Percentiles rank a stretch among this genome's conserved stretches.
These are phyloP conservation scores for Mobula hypostoma DNA, from an alignment of 2,113 vertebrate species.

Conservation along the genomic window DNA sequence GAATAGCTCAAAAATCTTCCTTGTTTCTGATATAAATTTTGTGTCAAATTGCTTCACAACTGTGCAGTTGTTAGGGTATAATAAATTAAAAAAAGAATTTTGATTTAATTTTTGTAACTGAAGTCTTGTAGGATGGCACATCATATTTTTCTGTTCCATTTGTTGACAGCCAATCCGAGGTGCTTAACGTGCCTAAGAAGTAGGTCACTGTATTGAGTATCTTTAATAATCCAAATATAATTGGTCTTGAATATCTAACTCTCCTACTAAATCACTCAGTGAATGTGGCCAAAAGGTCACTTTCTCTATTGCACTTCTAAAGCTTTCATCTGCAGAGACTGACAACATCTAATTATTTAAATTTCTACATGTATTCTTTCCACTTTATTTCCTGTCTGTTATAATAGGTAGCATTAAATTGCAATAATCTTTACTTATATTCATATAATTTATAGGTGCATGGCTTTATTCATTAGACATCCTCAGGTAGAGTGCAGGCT, in stretches of 20 bases:
- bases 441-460: not conserved
- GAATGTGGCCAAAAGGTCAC: not conserved
- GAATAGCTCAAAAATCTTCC: not conserved
- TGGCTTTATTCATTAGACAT: not conserved
- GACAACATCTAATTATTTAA: not conserved
- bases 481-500: not conserved
- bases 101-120: not conserved
- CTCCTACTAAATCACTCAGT: not conserved
- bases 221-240: conserved; percentile 13
- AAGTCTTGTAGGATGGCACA: not conserved
- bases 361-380: conserved; percentile 10
- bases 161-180: not conserved
- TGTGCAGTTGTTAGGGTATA: not conserved
- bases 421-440: not conserved
- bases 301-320: not conserved
- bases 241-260: not conserved
- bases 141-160: not conserved
- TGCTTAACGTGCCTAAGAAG: not conserved
- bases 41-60: not conserved
- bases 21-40: not conserved
- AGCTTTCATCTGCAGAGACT: not conserved
- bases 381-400: not conserved
- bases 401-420: not conserved
- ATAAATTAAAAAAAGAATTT: not conserved
- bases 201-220: not conserved